Base-by-base conservation (phyloP, 1,140 invertebrate species). In the Drosophila serrata region DNA sequence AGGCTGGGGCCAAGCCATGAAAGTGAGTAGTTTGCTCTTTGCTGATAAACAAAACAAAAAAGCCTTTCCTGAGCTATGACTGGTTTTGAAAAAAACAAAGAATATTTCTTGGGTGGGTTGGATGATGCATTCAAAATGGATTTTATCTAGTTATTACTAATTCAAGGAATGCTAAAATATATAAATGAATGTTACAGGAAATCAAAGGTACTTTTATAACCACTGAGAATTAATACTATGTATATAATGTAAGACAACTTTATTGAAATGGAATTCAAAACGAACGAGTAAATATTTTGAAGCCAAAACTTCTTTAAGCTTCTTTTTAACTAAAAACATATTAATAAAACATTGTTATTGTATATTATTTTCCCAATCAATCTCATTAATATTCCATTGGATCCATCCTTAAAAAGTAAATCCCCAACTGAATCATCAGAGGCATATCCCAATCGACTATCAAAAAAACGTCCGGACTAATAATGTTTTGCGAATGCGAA, bases 401-500 rank as follows among this genome's bases (percentile, higher is more conserved):
- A 1, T 11, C 19, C 24, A 15, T 15, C 24, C 24, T 15, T n/a
- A n/a, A 53, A 27, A 24, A 37, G 65, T 59, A 72, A 72, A 72
- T 19, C 65, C 68, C 68, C 46, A 31, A 3, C 19, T 72, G 68
- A 72, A 29, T 72, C 68, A 72, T 35, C 24, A 6, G 63, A 6
- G 63, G 59, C 40, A 27, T 37, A 67, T 29, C 60, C 42, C 31
- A 37, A 37, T 37, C 22, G 63, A 6, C 24, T 17, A 40, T 57
- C n/a, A 17, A 70, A 17, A 70, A 56, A 22, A 69, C n/a, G 33
- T 49, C 12, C 22, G 33, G 33, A 33, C 56, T 24, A 60, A 43
- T 27, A 17, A 31, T 51, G 64, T 49, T 22, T 79, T 82, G 49
- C 53, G 46, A 63, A 82, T 87, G 62, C 82, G 17, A 82, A 59